These are phyloP conservation scores for Trichonephila clavata DNA, from an alignment of 1,140 invertebrate species.

Conservation along the genomic window DNA sequence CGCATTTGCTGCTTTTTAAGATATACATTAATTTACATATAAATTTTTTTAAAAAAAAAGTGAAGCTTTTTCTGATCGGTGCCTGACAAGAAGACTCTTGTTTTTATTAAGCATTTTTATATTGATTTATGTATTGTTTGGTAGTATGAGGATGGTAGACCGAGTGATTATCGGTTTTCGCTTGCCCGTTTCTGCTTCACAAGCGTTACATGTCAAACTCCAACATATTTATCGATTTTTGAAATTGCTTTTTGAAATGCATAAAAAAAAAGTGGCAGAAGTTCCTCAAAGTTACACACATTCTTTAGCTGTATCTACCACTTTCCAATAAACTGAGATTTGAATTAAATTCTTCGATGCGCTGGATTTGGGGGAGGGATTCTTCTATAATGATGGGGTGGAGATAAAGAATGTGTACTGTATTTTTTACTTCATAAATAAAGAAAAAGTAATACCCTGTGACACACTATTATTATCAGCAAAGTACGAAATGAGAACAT, in stretches of 20 bases:
- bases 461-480: no score
- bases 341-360: background rate
- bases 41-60: no score
- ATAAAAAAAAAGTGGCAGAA: background rate
- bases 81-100: background rate
- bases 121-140: conserved; percentile 9
- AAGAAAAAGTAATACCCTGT: no score
- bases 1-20: no score
- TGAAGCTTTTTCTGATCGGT: no score
- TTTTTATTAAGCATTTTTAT: background rate
- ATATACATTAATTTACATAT: no score
- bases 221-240: conserved; percentile 8
- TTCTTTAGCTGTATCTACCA: conserved; percentile 10
- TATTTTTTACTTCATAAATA: no score
- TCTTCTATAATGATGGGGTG: background rate
- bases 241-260: conserved; percentile 22
- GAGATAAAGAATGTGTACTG: no score
- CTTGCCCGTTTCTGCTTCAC: conserved; percentile 1
- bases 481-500: no score
- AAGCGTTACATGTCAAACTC: background rate
- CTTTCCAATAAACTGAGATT: background rate
- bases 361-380: background rate
- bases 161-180: conserved; percentile 28
- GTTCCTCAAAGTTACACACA: background rate
- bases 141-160: background rate